Conservation (phyloP, 2,113 vertebrate genomes). For the Oxyura jamaicensis region DNA sequence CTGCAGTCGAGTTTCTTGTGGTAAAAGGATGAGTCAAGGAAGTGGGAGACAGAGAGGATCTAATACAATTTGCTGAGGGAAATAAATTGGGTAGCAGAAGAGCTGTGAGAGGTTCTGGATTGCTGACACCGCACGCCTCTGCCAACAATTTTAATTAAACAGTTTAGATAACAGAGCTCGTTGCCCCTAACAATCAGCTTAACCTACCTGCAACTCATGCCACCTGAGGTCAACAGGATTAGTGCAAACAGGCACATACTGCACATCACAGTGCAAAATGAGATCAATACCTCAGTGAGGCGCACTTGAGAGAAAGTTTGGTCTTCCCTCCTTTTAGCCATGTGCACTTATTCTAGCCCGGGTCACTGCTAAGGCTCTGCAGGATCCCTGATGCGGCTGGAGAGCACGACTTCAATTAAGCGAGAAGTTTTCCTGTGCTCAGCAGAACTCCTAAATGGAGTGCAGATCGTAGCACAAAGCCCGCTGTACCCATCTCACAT, state of each 20-base stretch:
- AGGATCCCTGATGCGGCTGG: background rate
- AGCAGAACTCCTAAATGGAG: background rate
- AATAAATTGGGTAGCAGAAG: background rate
- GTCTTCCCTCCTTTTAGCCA: background rate
- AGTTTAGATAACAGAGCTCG: background rate
- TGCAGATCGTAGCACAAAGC: background rate
- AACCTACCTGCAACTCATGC: background rate
- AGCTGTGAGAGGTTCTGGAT: background rate
- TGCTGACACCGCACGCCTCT: background rate
- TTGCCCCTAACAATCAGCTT: background rate
- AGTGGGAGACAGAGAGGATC: background rate
- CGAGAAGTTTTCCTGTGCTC: background rate
- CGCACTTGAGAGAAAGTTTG: background rate
- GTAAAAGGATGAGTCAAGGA: background rate
- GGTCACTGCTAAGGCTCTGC: background rate
- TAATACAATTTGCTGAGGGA: slow-evolving; percentile 1
- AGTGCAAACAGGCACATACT: background rate
- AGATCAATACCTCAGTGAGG: background rate
- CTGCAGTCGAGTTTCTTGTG: background rate
- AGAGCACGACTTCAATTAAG: background rate
- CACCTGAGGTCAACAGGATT: background rate
- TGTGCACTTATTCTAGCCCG: background rate
- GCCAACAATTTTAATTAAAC: background rate
- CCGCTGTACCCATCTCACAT: background rate
- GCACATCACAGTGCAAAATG: background rate